Evolutionary conservation across 2,888 invertebrate species (phyloP).

Genomic region (Patella ulyssiponensis): DNA sequence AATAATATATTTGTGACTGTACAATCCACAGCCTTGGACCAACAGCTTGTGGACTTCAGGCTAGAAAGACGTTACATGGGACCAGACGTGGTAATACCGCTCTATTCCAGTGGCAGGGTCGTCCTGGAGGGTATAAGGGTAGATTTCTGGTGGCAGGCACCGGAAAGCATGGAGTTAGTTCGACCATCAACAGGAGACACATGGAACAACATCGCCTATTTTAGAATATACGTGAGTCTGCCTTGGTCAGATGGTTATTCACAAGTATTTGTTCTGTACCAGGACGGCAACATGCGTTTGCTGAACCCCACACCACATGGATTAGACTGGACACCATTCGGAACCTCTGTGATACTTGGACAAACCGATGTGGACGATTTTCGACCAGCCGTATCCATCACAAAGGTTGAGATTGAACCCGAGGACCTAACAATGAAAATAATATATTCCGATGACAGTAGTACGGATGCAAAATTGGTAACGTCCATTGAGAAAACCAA

Average conservation of each 20-base stretch:
- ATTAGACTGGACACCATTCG: slow-evolving; percentile 59
- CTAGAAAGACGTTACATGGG: slow-evolving; percentile 40
- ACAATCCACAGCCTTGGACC: slow-evolving; percentile 13
- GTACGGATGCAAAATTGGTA: slow-evolving; percentile 37
- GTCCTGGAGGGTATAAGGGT: slow-evolving; percentile 47
- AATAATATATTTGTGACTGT: slow-evolving; percentile 43
- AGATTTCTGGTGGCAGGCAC: slow-evolving; percentile 53
- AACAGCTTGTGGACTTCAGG: slow-evolving; percentile 37
- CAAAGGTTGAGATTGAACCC: slow-evolving; percentile 41
- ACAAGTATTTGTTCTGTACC: slow-evolving; percentile 55
- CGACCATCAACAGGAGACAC: slow-evolving; percentile 12
- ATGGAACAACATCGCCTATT: slow-evolving; percentile 45
- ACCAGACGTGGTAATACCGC: slow-evolving; percentile 30
- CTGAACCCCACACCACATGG: slow-evolving; percentile 52
- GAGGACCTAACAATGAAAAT: slow-evolving; percentile 41
- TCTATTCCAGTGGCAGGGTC: slow-evolving; percentile 39
- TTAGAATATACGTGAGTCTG: slow-evolving; percentile 49
- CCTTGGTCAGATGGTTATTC: slow-evolving; percentile 51
- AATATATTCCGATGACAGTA: slow-evolving; percentile 49
- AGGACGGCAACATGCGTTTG: slow-evolving; percentile 54
- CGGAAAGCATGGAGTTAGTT: slow-evolving; percentile 42
- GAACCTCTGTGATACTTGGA: slow-evolving; percentile 56
- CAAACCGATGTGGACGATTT: slow-evolving; percentile 49
- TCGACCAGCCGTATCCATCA: slow-evolving; percentile 51
- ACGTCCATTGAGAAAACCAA: slow-evolving; percentile 44